phyloP scores from a whole-genome alignment of 1,140 invertebrate species.

The Drosophila carrolli region DNA sequence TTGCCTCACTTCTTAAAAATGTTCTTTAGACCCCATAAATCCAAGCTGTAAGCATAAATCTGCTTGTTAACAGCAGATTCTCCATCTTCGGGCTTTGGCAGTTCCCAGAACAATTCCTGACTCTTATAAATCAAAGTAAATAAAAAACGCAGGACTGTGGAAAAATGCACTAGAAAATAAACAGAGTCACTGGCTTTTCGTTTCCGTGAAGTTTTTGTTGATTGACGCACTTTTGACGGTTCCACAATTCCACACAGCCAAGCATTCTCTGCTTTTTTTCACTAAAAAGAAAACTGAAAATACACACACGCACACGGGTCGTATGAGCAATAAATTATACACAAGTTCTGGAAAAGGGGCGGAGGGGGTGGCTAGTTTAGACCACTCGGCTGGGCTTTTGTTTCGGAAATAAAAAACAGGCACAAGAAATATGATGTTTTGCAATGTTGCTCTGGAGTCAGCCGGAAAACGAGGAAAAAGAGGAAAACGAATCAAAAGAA shows the following conservation, averaged over 20 bases:
- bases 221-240: slow-evolving; percentile 78
- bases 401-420: slow-evolving; percentile 77
- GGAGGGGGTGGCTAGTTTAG: slow-evolving; percentile 18
- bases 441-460: slow-evolving; percentile 31
- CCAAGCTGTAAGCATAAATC: slow-evolving; percentile 34
- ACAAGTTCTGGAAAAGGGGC: slow-evolving; percentile 36
- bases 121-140: slow-evolving; percentile 50
- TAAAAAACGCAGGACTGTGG: slow-evolving; percentile 16
- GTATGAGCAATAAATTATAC: slow-evolving; percentile 78
- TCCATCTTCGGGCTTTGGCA: slow-evolving; percentile 3
- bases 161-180: slow-evolving; percentile 28
- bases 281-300: background rate
- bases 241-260: slow-evolving; percentile 50
- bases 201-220: slow-evolving; percentile 52
- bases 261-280: slow-evolving; percentile 18
- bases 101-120: slow-evolving; percentile 16
- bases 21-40: slow-evolving; percentile 33
- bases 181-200: slow-evolving; percentile 1
- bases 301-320: slow-evolving; percentile 37
- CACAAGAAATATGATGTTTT: slow-evolving; percentile 75
- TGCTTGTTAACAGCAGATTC: slow-evolving; percentile 39
- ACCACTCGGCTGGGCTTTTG: slow-evolving; percentile 48
- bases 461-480: slow-evolving; percentile 8
- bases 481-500: slow-evolving; percentile 36
- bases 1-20: slow-evolving; percentile 3